Conservation (phyloP, 1,140 invertebrate genomes). For the Eriocheir sinensis region DNA sequence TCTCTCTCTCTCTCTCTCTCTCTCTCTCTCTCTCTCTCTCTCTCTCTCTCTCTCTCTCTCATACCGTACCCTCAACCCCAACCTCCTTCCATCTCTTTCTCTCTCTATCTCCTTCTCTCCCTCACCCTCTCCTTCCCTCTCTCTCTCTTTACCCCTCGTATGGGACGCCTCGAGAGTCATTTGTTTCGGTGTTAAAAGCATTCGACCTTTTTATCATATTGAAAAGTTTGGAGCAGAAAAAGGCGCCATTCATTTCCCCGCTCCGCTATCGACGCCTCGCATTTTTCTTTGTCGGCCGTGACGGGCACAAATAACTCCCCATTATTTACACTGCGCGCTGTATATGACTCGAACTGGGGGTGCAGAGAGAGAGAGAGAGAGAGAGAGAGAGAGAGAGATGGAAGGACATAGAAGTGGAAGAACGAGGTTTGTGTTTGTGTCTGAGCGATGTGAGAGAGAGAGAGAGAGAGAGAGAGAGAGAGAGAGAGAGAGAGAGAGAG, state of each 20-base stretch:
- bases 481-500: background rate
- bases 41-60: slow-evolving; percentile 38
- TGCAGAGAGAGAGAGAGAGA: background rate
- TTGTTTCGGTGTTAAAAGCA: slow-evolving; percentile 77
- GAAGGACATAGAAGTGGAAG: background rate
- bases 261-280: slow-evolving; percentile 74
- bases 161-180: slow-evolving; percentile 72
- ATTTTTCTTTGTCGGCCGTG: slow-evolving; percentile 76
- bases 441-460: background rate
- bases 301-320: slow-evolving; percentile 77
- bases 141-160: slow-evolving; percentile 39
- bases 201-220: slow-evolving; percentile 78
- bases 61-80: background rate
- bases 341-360: slow-evolving; percentile 71
- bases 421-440: background rate
- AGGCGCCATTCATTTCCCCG: slow-evolving; percentile 76
- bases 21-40: background rate
- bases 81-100: background rate
- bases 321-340: slow-evolving; percentile 77
- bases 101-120: background rate
- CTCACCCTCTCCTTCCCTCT: slow-evolving; percentile 30
- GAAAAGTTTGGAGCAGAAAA: slow-evolving; percentile 78
- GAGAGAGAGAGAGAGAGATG: slow-evolving; percentile 5
- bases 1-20: slow-evolving; percentile 43
- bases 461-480: background rate